Evolutionary conservation across 2,888 invertebrate genomes (phyloP).

Genomic region (Nipponacmea schrenckii): DNA sequence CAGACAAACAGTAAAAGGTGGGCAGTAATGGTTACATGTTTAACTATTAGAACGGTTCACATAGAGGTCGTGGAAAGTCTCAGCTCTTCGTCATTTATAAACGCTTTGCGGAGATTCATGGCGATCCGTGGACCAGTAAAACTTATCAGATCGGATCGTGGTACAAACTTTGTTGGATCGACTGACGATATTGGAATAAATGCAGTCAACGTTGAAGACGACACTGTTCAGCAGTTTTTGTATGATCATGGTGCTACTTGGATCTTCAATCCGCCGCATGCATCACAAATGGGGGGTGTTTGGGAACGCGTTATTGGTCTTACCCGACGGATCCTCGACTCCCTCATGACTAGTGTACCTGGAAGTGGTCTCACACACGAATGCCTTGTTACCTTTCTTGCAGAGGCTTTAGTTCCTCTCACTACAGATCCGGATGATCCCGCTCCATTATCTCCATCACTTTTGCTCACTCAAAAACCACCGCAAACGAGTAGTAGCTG

Average conservation of each 20-base stretch:
- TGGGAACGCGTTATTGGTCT: slow-evolving; percentile 35
- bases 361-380: slow-evolving; percentile 27
- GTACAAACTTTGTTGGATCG: not conserved
- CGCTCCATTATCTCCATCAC: too few species aligned
- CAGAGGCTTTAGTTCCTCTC: slow-evolving; percentile 20
- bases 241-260: slow-evolving; percentile 13
- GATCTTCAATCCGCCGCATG: slow-evolving; percentile 34
- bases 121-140: slow-evolving; percentile 20
- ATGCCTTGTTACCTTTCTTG: slow-evolving; percentile 28
- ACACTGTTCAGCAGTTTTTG: not conserved
- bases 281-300: slow-evolving; percentile 33
- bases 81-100: slow-evolving; percentile 36
- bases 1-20: slow-evolving; percentile 31
- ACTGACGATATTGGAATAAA: not conserved
- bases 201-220: not conserved
- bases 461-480: too few species aligned
- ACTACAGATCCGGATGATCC: too few species aligned
- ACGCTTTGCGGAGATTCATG: slow-evolving; percentile 32
- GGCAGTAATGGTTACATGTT: slow-evolving; percentile 36
- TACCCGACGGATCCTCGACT: slow-evolving; percentile 28
- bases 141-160: not conserved
- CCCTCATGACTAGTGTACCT: slow-evolving; percentile 21
- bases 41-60: slow-evolving; percentile 33
- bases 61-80: slow-evolving; percentile 37
- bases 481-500: too few species aligned